A percentile compares a stretch with the other conserved stretches of the same genome.
phyloP scores from a whole-genome alignment of 2,113 vertebrate genomes.

The Lycocorax pyrrhopterus region DNA sequence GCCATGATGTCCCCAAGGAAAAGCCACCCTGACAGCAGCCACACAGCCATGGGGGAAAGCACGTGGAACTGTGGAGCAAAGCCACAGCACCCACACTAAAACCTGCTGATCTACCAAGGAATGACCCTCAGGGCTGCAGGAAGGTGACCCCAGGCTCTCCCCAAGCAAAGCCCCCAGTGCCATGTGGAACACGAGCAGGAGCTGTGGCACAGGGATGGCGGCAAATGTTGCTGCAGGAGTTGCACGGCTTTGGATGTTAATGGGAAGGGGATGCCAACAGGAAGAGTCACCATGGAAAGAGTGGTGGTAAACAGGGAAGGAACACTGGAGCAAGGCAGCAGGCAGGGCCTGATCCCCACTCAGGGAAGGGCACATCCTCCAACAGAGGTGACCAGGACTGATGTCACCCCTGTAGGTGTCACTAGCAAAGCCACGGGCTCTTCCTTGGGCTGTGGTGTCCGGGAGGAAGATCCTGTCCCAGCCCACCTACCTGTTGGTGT shows the following conservation, averaged over 20 bases:
- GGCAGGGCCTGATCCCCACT: not conserved
- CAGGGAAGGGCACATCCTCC: not conserved
- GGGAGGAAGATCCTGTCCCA: not conserved
- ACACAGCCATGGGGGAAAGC: not conserved
- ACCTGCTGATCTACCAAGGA: not conserved
- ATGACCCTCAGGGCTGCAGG: not conserved
- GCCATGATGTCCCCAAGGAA: not conserved
- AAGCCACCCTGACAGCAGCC: not conserved
- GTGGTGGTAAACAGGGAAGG: not conserved
- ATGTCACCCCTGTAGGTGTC: not conserved
- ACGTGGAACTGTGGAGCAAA: not conserved
- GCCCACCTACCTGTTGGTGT: conserved; percentile 91
- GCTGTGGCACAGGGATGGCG: not conserved
- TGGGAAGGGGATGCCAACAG: not conserved
- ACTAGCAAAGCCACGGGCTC: not conserved
- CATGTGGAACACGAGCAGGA: rapidly evolving
- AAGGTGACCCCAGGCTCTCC: not conserved
- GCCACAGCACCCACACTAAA: not conserved
- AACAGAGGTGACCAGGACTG: rapidly evolving
- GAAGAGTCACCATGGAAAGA: not conserved
- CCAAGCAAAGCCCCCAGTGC: not conserved
- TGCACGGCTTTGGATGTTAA: not conserved
- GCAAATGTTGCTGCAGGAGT: rapidly evolving
- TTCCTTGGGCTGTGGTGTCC: not conserved
- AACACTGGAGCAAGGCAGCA: not conserved